Conservation (phyloP, 1,140 invertebrate genomes). For the Drosophila sechellia region DNA sequence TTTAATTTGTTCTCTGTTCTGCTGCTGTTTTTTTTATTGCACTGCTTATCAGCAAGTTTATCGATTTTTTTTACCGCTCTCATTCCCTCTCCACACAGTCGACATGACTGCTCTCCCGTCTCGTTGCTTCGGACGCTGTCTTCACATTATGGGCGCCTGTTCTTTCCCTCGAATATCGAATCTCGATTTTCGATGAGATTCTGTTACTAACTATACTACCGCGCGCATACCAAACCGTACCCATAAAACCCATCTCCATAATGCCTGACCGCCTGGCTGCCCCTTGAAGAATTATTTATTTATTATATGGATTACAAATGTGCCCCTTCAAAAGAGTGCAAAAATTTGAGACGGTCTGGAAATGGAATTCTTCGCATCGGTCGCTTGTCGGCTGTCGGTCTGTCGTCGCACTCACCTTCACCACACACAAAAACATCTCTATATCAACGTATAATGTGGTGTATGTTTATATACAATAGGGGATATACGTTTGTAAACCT, state of each 20-base stretch:
- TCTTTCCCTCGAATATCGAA: slow-evolving; percentile 85
- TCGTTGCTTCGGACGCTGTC: slow-evolving; percentile 7
- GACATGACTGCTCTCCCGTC: slow-evolving; percentile 6
- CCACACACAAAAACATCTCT: slow-evolving; percentile 40
- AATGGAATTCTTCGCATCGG: slow-evolving; percentile 44
- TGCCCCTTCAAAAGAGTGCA: slow-evolving; percentile 47
- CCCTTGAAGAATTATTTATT: slow-evolving; percentile 70
- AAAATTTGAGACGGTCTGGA: slow-evolving; percentile 47
- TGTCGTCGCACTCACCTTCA: slow-evolving; percentile 76
- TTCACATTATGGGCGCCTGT: slow-evolving; percentile 75
- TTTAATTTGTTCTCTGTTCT: slow-evolving; percentile 22
- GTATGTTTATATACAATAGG: neutral
- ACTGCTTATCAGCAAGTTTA: slow-evolving; percentile 56
- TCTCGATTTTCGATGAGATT: slow-evolving; percentile 84
- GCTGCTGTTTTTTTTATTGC: slow-evolving; percentile 7
- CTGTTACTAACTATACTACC: slow-evolving; percentile 58
- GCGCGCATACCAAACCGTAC: slow-evolving; percentile 18
- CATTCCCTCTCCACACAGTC: slow-evolving; percentile 8
- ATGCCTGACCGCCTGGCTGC: slow-evolving; percentile 18
- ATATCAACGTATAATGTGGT: slow-evolving; percentile 3
- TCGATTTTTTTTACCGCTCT: slow-evolving; percentile 58
- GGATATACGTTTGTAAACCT: slow-evolving; percentile 40
- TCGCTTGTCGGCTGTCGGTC: slow-evolving; percentile 18
- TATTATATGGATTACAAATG: slow-evolving; percentile 76
- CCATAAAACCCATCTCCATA: slow-evolving; percentile 26